Base-by-base conservation (phyloP, 2,888 invertebrate genomes). In the Coenonympha arcania region DNA sequence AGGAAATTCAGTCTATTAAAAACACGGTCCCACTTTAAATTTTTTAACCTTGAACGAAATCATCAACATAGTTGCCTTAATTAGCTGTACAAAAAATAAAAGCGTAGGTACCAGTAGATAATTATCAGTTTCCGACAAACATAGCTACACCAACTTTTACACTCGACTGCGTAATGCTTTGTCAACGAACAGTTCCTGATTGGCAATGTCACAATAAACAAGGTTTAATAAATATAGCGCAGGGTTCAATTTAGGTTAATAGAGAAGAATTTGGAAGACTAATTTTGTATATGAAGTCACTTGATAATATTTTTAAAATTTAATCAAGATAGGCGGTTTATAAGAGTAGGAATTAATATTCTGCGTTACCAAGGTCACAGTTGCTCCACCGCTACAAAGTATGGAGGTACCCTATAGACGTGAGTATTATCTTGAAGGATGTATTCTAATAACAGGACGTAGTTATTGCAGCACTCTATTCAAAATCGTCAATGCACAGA, bases 181-280 rank as follows among this genome's bases (percentile, higher is more conserved):
- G 62, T 65, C 64, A 68, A 69, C 65, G 59, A 64, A 59, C 56
- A 49, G 58, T 67, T 68, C 67, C 65, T 65, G 65, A 65, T 65
- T 67, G 62, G 66, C 65, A 31, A 42, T 34, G 30, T 33, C 33
- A 66, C 64, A 60, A 63, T 63, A 58, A 51, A 61, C 52, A 63
- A 66, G 66, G 56, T 68, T 67, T 69, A 71, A 78, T 76, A 69
- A 70, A 71, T 67, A 70, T 62, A 62, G 62, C 64, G 63, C 62
- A 58, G 67, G 59, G 67, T 68, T 69, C 62, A 77, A 80, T 76
- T 76, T 74, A 66, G 76, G 78, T 76, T 76, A 80, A 80, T 76
- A 64, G 66, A 64, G 66, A 68, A 57, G 59, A 68, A 69, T 73
- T 73, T 68, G 16, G 31, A 6, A 42, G 48, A 11, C 11, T 13